Percentiles rank a stretch among this genome's conserved stretches.
Evolutionary conservation across 1,140 invertebrate species (phyloP).

Genomic region (Schlechtendalia chinensis): DNA sequence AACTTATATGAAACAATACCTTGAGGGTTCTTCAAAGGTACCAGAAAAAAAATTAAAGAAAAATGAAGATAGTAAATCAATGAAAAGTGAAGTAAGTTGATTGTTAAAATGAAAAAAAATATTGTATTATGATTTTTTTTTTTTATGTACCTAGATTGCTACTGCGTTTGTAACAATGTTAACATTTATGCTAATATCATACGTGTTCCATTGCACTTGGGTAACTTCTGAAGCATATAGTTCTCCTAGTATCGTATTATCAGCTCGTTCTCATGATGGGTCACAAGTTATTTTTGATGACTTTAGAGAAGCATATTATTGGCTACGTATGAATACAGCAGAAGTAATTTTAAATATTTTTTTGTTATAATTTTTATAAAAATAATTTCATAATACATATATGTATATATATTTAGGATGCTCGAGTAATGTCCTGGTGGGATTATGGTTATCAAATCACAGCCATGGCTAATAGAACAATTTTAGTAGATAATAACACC

Average conservation of each 20-base stretch:
- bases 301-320: conserved; percentile 97
- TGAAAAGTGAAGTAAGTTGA: conserved; percentile 74
- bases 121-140: background rate
- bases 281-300: conserved; percentile 96
- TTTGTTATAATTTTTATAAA: background rate
- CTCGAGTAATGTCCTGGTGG: conserved; percentile 99
- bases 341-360: conserved; percentile 60
- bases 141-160: conserved; percentile 67
- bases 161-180: conserved; percentile 81
- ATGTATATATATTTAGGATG: conserved; percentile 64
- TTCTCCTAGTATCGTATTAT: conserved; percentile 94
- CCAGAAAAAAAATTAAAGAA: conserved; percentile 67
- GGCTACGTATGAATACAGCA: conserved; percentile 95
- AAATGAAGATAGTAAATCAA: conserved; percentile 77
- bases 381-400: conserved; percentile 11
- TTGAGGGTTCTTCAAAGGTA: conserved; percentile 63
- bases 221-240: conserved; percentile 98
- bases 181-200: conserved; percentile 82
- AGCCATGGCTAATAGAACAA: conserved; percentile 97
- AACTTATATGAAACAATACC: conserved; percentile 83
- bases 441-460: conserved; percentile 99
- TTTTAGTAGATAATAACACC: conserved; percentile 98
- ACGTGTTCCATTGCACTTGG: conserved; percentile 98
- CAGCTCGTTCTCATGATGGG: conserved; percentile 90
- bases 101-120: background rate